Percentiles rank a stretch among this genome's conserved stretches.
phyloP scores from a whole-genome alignment of 2,113 vertebrate genomes.

The Phalacrocorax carbo region DNA sequence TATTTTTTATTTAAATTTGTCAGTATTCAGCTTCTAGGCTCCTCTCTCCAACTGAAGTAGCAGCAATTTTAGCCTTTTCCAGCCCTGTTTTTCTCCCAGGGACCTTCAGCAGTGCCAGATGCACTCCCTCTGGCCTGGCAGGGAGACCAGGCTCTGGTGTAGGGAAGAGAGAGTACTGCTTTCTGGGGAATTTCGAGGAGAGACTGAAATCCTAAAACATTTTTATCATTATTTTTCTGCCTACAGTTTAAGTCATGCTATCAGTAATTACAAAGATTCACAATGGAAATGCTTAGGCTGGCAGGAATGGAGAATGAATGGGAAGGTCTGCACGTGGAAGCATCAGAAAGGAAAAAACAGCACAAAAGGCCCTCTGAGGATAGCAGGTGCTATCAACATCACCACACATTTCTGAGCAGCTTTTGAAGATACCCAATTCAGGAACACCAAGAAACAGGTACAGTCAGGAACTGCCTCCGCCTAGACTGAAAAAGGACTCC shows the following conservation, averaged over 20 bases:
- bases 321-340: neutral
- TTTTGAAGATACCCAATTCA: neutral
- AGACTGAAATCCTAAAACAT: neutral
- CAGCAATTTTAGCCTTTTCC: conserved; percentile 5
- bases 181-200: neutral
- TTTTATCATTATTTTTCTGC: neutral
- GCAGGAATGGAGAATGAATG: neutral
- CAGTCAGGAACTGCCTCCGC: neutral
- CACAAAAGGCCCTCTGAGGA: neutral
- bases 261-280: neutral
- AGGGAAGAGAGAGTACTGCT: neutral
- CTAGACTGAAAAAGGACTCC: neutral
- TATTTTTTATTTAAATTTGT: conserved; percentile 27
- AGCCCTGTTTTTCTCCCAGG: neutral
- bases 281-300: neutral
- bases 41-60: neutral
- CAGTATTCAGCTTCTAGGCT: neutral
- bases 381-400: neutral
- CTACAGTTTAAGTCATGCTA: neutral
- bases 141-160: neutral
- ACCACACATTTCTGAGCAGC: neutral
- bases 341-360: neutral
- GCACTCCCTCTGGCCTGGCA: neutral
- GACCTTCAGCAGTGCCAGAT: neutral
- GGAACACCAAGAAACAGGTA: neutral